Base-by-base conservation (phyloP, 2,113 vertebrate species). In the Chrysemys picta region DNA sequence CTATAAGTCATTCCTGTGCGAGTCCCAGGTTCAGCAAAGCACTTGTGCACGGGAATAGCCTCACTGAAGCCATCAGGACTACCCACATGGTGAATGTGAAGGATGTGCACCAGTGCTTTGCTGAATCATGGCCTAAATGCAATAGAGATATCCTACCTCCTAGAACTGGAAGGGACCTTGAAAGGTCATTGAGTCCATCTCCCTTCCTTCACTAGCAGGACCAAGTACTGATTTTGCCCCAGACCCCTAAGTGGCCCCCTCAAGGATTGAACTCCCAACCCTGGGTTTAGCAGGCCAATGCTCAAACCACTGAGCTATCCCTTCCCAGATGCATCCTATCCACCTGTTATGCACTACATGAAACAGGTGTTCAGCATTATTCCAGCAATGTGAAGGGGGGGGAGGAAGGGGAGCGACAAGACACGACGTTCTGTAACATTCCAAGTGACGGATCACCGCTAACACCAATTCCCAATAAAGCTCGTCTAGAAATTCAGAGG, bases 341-440 rank as follows among this genome's bases (percentile, higher is more conserved):
- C 35, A n/a, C 14, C 19, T 57, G 29, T 0, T 6, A 91, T 10
- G 56, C 49, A 90, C 27, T 42, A 17, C 45, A 84, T 91, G 29
- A 88, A 27, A 76, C 4, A 35, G 2, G 52, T 52, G 50, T 93
- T 65, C 82, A 59, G 80, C 1, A 38, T 4, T 9, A 2, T 24
- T 13, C n/a, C 82, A 93, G 62, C 65, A 82, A 69, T 0, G 0
- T 14, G 50, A 13, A 1, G 50, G 4, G 4, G 5, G 0, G 12
- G 62, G 9, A 8, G 1, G 79, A 14, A 45, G 45, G 45, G 45
- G 88, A 19, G 52, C 7, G 6, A 90, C 31, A 54, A 78, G 82
- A 81, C 91, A 81, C 27, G n/a, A 19, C 17, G 72, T 90, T 19
- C 56, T 21, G 17, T 47, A 42, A 31, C 31, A 19, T 89, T 84